Conservation (phyloP, 2,888 invertebrate species). For the Andrena fulva region DNA sequence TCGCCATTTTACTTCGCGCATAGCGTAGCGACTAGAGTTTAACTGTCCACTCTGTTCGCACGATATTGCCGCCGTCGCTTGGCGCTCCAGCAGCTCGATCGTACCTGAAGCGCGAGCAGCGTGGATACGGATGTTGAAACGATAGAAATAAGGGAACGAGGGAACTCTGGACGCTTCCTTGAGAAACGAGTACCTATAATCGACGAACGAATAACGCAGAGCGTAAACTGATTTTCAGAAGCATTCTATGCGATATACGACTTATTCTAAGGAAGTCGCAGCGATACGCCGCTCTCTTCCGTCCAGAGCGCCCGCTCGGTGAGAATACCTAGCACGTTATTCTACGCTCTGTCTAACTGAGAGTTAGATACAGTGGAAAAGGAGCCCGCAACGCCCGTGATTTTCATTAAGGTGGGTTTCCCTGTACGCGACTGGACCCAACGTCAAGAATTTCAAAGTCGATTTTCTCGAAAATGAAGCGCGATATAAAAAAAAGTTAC, state of each 20-base stretch:
- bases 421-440: too few species aligned
- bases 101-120: background rate
- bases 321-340: background rate
- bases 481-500: too few species aligned
- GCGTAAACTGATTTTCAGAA: background rate
- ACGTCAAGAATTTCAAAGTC: too few species aligned
- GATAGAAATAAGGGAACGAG: background rate
- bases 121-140: background rate
- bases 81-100: background rate
- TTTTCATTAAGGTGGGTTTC: too few species aligned
- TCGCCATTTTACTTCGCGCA: background rate
- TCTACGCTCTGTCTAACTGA: background rate
- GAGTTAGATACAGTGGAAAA: too few species aligned
- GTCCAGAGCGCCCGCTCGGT: background rate
- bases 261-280: background rate
- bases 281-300: background rate
- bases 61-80: background rate
- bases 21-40: background rate
- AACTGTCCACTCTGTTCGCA: background rate
- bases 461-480: too few species aligned
- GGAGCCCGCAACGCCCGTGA: too few species aligned
- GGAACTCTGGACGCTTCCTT: background rate
- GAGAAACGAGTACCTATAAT: background rate
- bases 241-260: background rate
- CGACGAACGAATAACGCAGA: background rate